Evolutionary conservation across 2,113 vertebrate genomes (phyloP).

Genomic region (Fukomys damarensis): DNA sequence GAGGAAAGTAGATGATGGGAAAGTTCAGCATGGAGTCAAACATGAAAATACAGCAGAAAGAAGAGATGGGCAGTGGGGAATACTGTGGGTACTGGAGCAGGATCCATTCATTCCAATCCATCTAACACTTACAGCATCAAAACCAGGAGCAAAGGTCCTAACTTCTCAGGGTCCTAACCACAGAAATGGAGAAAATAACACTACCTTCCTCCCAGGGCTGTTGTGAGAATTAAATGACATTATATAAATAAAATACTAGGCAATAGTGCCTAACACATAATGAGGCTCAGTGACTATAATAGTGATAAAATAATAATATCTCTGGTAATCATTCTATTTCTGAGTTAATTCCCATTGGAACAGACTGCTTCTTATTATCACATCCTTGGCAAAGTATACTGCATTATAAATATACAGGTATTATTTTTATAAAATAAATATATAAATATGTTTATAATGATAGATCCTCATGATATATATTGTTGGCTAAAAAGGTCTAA

Average conservation of each 20-base stretch:
- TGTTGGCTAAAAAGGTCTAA: not conserved
- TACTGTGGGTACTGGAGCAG: not conserved
- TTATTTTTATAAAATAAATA: not conserved
- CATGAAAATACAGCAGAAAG: not conserved
- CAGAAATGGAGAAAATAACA: not conserved
- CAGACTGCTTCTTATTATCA: not conserved
- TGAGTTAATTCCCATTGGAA: not conserved
- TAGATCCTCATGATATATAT: not conserved
- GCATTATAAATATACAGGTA: not conserved
- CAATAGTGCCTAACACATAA: not conserved
- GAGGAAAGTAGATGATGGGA: not conserved
- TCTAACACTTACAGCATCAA: rapidly evolving
- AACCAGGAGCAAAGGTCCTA: not conserved
- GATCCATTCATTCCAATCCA: not conserved
- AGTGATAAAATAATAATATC: not conserved
- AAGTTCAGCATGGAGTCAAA: not conserved
- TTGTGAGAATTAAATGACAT: not conserved
- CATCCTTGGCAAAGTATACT: not conserved
- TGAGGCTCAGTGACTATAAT: not conserved
- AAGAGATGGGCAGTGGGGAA: not conserved
- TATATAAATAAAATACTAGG: not conserved
- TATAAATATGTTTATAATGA: not conserved
- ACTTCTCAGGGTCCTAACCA: not conserved
- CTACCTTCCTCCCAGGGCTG: not conserved
- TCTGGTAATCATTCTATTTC: not conserved